Conservation (phyloP, 2,888 invertebrate genomes). For the Rhingia campestris region DNA sequence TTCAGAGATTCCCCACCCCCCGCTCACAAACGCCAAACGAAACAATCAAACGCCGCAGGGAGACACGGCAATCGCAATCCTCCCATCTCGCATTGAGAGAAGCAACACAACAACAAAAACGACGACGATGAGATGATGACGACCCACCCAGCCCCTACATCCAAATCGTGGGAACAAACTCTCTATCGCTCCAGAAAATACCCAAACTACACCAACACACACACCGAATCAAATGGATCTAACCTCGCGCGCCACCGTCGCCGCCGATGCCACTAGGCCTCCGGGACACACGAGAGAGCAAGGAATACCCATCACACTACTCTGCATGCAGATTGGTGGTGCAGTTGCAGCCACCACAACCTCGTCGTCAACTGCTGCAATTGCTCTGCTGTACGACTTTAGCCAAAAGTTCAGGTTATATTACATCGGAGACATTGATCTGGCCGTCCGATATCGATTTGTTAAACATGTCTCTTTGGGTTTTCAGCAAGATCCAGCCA, state of each 20-base stretch:
- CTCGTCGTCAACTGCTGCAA: conserved; percentile 8
- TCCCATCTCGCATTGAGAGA: conserved; percentile 41
- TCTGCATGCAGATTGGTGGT: conserved; percentile 61
- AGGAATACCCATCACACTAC: conserved; percentile 62
- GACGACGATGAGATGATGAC: conserved; percentile 43
- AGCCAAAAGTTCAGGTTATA: conserved; percentile 71
- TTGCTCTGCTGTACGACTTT: conserved; percentile 20
- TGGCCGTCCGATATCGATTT: conserved; percentile 76
- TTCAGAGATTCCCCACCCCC: conserved; percentile 39
- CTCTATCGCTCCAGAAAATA: conserved; percentile 69
- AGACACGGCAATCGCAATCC: conserved; percentile 68
- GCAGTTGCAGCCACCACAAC: conserved; percentile 26
- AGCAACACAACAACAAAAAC: not conserved
- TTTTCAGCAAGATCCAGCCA: conserved; percentile 72
- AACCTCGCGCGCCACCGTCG: conserved; percentile 51
- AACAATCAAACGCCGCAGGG: conserved; percentile 71
- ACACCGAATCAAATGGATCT: conserved; percentile 60
- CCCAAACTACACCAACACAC: conserved; percentile 60
- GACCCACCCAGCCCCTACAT: conserved; percentile 67
- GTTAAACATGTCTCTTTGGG: conserved; percentile 75
- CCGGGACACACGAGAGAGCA: conserved; percentile 62
- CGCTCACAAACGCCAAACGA: conserved; percentile 27
- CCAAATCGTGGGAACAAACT: conserved; percentile 71
- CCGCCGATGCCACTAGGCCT: conserved; percentile 51
- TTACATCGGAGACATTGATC: conserved; percentile 76